Evolutionary conservation across 2,797 vertebrate species (phyloP), one percentile per base, ranked within the genome.

Genomic region (Sternarchorhynchus goeldii): DNA sequence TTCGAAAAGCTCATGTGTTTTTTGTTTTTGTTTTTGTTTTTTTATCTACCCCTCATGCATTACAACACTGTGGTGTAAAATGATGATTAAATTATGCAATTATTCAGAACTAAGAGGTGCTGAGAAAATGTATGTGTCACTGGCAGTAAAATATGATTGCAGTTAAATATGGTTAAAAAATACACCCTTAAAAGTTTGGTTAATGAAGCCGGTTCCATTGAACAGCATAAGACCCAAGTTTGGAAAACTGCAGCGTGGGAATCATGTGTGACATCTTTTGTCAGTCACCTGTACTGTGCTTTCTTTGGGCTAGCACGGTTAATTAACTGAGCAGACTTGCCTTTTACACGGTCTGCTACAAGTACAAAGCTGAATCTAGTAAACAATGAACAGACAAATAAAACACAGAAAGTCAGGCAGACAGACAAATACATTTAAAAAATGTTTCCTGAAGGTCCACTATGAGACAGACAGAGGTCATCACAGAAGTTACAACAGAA

Each of bases 261-360:
- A 10, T 32, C 21, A 68, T 10, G 65, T 69, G 78, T 69, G 45
- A 75, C 56, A 14, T 10, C 18, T 12, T 63, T 50, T 55, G 29
- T 69, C 72, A 63, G 57, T 21, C 59, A 57, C 63, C 77, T 67
- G 62, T 10, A 36, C 64, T 53, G 12, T 17, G 50, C 65, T 75
- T 74, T 53, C 39, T 74, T 50, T 39, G n/a, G n/a, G 71, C 29
- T 8, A 60, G 73, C n/a, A 34, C 4, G 50, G 57, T 31, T 63
- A 53, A 6, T 39, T 60, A 74, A 79, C 17, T 68, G 64, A 5
- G 18, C 45, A 17, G 39, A 67, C 65, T 73, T 56, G 60, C 57
- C 45, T 56, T 55, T 73, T 57, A 66, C 70, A 73, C n/a, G 1
- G 3, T 12, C 63, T 75, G 64, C 71, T 36, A 31, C n/a, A 53